These are phyloP conservation scores for Apocrypta bakeri DNA, from an alignment of 1,140 invertebrate species.

Conservation along the genomic window DNA sequence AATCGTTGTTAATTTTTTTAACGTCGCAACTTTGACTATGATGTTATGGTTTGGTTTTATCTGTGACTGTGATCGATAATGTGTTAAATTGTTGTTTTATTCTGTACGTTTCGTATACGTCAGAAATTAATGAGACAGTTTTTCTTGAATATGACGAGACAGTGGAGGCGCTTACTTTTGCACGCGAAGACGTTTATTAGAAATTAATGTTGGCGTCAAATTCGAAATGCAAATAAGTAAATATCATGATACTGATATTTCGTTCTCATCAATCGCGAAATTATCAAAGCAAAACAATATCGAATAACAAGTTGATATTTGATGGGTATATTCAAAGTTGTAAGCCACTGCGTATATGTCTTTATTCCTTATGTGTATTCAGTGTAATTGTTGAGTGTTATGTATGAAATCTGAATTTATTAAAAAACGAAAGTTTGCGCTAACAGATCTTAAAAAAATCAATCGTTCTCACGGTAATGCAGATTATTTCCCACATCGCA, in stretches of 20 bases:
- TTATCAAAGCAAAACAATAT: too few species aligned
- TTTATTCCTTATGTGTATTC: too few species aligned
- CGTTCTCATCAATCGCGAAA: too few species aligned
- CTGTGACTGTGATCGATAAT: background rate
- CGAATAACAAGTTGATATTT: too few species aligned
- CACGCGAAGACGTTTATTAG: background rate
- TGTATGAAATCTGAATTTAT: background rate
- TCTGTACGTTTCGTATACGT: too few species aligned
- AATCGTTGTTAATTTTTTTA: background rate
- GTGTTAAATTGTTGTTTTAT: too few species aligned
- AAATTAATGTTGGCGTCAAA: background rate
- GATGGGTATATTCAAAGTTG: too few species aligned
- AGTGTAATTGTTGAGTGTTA: too few species aligned
- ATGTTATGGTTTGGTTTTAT: too few species aligned
- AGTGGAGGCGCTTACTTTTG: background rate
- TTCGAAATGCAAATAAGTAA: too few species aligned
- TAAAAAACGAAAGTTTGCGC: background rate
- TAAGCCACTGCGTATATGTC: too few species aligned
- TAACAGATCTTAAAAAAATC: background rate
- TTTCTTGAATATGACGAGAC: background rate
- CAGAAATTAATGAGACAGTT: background rate
- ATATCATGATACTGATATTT: too few species aligned
- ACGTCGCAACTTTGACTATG: background rate
- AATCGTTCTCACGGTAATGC: background rate
- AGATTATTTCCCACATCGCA: conserved; percentile 1